These are phyloP conservation scores for Drosophila multiciliata DNA, from an alignment of 2,888 invertebrate genomes.

Conservation along the genomic window DNA sequence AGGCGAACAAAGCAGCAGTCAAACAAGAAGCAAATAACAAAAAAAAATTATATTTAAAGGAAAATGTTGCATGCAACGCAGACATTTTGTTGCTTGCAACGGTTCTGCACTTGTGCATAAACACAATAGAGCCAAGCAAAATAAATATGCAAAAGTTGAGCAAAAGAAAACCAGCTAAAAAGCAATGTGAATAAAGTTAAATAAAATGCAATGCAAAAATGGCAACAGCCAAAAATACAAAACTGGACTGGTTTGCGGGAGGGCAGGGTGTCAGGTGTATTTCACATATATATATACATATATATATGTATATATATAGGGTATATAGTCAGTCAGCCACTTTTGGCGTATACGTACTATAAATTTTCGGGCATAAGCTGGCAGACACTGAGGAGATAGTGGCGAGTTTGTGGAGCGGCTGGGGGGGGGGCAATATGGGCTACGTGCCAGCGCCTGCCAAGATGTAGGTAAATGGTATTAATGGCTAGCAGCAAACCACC, in stretches of 20 bases:
- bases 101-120: conserved; percentile 78
- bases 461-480: conserved; percentile 76
- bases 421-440: conserved; percentile 21
- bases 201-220: conserved; percentile 66
- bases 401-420: background rate
- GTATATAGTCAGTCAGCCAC: conserved; percentile 63
- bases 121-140: conserved; percentile 50
- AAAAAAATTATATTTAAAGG: conserved; percentile 16
- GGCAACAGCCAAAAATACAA: conserved; percentile 31
- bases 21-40: conserved; percentile 7
- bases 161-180: conserved; percentile 12
- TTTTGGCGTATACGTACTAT: conserved; percentile 75
- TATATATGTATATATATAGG: background rate
- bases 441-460: conserved; percentile 53
- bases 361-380: conserved; percentile 50
- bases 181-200: conserved; percentile 58
- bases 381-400: background rate
- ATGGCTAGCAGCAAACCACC: conserved; percentile 49
- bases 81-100: conserved; percentile 60
- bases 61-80: conserved; percentile 60
- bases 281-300: background rate
- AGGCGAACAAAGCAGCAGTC: conserved; percentile 37
- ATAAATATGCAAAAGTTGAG: conserved; percentile 21
- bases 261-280: background rate
- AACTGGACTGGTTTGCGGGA: conserved; percentile 7